Percentiles rank a stretch among this genome's conserved stretches.
phyloP scores from a whole-genome alignment of 2,797 vertebrate species.

The Hydrocynus forskahlii region DNA sequence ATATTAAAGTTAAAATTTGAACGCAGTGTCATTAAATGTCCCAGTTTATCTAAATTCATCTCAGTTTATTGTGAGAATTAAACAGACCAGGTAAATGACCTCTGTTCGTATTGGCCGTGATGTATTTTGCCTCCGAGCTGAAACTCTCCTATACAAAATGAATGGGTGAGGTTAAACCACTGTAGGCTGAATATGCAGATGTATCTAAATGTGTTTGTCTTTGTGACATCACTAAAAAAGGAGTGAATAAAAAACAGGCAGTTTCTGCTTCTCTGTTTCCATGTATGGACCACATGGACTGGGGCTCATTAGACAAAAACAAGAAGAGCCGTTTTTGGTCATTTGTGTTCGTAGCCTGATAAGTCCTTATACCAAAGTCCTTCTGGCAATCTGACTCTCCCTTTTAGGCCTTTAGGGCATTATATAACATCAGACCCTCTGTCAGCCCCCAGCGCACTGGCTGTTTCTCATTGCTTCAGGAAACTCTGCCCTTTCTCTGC shows the following conservation, averaged over 20 bases:
- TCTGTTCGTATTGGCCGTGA: too few species aligned
- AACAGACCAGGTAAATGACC: too few species aligned
- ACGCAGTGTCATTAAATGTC: too few species aligned
- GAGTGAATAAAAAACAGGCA: too few species aligned
- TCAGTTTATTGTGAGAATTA: too few species aligned
- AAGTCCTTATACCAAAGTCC: neutral
- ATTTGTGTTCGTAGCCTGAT: neutral
- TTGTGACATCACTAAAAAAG: neutral
- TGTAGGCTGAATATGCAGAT: too few species aligned
- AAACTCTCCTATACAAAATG: too few species aligned
- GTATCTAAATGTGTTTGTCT: neutral
- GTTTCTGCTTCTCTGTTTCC: too few species aligned
- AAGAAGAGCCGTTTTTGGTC: neutral
- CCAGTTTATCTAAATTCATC: too few species aligned
- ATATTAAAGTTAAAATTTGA: too few species aligned
- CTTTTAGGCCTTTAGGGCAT: conserved; percentile 10
- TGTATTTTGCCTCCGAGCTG: too few species aligned
- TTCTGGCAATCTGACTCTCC: conserved; percentile 12
- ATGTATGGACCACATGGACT: neutral
- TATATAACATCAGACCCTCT: conserved; percentile 21
- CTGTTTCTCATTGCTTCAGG: conserved; percentile 26
- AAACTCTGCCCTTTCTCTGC: conserved; percentile 15
- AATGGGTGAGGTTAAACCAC: too few species aligned
- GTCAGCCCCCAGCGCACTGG: conserved; percentile 9
- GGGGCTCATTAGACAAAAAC: neutral